phyloP scores from a whole-genome alignment of 2,888 invertebrate genomes.

The Tenthredo distinguenda region DNA sequence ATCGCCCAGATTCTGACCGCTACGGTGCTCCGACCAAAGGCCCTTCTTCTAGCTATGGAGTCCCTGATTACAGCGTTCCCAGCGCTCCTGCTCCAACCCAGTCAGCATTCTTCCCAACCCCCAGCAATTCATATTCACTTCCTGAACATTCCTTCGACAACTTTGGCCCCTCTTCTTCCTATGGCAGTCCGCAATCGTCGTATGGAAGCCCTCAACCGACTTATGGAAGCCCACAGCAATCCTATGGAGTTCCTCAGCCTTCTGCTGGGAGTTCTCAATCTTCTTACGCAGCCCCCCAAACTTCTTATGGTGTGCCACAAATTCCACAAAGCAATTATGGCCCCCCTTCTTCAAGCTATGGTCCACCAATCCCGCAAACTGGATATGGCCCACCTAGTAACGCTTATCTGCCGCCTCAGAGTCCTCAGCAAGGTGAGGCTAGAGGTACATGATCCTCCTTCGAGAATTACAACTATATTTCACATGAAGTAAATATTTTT shows the following conservation, averaged over 20 bases:
- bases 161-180: slow-evolving; percentile 54
- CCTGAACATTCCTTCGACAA: slow-evolving; percentile 60
- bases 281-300: slow-evolving; percentile 54
- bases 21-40: slow-evolving; percentile 60
- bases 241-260: slow-evolving; percentile 53
- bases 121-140: slow-evolving; percentile 65
- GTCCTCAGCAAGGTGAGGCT: slow-evolving; percentile 72
- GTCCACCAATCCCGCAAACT: slow-evolving; percentile 46
- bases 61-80: slow-evolving; percentile 68
- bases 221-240: slow-evolving; percentile 52
- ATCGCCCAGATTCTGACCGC: slow-evolving; percentile 59
- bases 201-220: slow-evolving; percentile 53
- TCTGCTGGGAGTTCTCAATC: slow-evolving; percentile 50
- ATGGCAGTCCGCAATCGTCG: slow-evolving; percentile 52
- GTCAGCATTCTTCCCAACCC: slow-evolving; percentile 59
- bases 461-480: slow-evolving; percentile 8
- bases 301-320: slow-evolving; percentile 54
- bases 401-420: slow-evolving; percentile 56
- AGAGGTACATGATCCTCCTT: slow-evolving; percentile 66
- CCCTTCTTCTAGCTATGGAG: slow-evolving; percentile 74
- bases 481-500: slow-evolving; percentile 12
- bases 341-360: slow-evolving; percentile 50
- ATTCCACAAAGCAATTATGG: slow-evolving; percentile 49
- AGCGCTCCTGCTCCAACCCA: slow-evolving; percentile 49
- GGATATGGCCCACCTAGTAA: slow-evolving; percentile 69